These are phyloP conservation scores for Lytechinus variegatus DNA, from an alignment of 35 echinoderm and acorn worm genomes.

Conservation along the genomic window DNA sequence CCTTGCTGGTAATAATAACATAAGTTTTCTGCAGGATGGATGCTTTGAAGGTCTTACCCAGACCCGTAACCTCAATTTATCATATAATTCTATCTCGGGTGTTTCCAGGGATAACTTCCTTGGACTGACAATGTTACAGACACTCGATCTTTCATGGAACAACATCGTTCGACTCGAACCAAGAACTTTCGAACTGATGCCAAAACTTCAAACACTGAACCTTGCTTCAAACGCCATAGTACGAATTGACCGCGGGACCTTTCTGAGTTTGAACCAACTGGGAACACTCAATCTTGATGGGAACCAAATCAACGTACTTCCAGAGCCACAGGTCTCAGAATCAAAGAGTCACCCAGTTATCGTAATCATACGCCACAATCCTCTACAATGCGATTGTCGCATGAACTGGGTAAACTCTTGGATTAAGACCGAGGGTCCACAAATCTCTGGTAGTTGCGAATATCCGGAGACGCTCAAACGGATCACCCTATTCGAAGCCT, in stretches of 20 bases:
- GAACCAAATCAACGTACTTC: not conserved
- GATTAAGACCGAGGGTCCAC: not conserved
- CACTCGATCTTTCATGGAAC: slow-evolving; percentile 22
- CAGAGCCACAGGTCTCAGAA: not conserved
- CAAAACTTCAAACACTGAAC: not conserved
- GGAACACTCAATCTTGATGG: not conserved
- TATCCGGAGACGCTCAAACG: not conserved
- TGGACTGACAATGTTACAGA: not conserved
- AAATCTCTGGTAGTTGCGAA: not conserved
- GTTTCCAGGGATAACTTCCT: not conserved
- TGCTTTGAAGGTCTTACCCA: not conserved
- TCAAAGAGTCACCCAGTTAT: not conserved
- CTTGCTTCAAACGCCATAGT: not conserved
- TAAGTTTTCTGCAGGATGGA: not conserved
- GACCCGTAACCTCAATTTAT: not conserved
- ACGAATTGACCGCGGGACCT: not conserved
- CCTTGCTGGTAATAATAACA: not conserved
- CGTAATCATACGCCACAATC: not conserved
- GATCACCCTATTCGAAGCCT: not conserved
- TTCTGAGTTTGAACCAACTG: not conserved
- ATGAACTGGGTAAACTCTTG: slow-evolving; percentile 17
- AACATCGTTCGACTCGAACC: not conserved
- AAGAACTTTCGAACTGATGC: not conserved
- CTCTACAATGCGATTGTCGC: slow-evolving; percentile 40
- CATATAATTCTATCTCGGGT: not conserved